Percentiles rank a stretch among this genome's conserved stretches.
These are phyloP conservation scores for Itoplectis maculator DNA, from an alignment of 2,888 invertebrate species.

Conservation along the genomic window DNA sequence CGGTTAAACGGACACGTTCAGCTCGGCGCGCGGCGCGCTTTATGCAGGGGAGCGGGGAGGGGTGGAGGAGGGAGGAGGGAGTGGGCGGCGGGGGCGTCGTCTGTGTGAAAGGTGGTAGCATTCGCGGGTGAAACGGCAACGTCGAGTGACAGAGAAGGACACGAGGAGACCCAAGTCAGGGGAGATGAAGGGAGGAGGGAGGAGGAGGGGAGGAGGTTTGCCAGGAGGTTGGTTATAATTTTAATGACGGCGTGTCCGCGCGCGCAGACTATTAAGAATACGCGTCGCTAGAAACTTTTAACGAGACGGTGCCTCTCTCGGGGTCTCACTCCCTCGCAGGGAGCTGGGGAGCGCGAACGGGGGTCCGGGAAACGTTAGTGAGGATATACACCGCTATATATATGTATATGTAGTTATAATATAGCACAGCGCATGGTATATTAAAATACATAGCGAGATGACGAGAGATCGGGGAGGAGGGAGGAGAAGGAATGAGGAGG, in stretches of 20 bases:
- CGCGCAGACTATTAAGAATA: constrained; percentile 85
- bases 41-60: background rate
- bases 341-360: constrained; percentile 15
- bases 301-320: constrained; percentile 79
- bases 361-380: constrained; percentile 51
- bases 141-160: constrained; percentile 43
- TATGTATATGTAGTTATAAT: constrained; percentile 29
- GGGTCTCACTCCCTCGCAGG: constrained; percentile 56
- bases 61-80: too few relatives aligned
- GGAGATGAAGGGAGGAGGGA: constrained; percentile 64
- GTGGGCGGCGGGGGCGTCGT: constrained; percentile 30
- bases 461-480: constrained; percentile 42
- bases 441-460: constrained; percentile 33
- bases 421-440: constrained; percentile 37
- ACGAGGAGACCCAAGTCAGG: constrained; percentile 26
- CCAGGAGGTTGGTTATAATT: constrained; percentile 82
- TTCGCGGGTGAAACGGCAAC: constrained; percentile 41
- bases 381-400: constrained; percentile 54
- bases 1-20: constrained; percentile 75
- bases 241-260: constrained; percentile 85
- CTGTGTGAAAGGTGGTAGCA: constrained; percentile 36
- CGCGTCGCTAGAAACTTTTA: constrained; percentile 85
- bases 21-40: constrained; percentile 52
- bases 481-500: background rate
- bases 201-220: constrained; percentile 56